Evolutionary conservation across 2,113 vertebrate species (phyloP), one percentile per base, ranked within the genome.

Genomic region (Gobiocypris rarus): DNA sequence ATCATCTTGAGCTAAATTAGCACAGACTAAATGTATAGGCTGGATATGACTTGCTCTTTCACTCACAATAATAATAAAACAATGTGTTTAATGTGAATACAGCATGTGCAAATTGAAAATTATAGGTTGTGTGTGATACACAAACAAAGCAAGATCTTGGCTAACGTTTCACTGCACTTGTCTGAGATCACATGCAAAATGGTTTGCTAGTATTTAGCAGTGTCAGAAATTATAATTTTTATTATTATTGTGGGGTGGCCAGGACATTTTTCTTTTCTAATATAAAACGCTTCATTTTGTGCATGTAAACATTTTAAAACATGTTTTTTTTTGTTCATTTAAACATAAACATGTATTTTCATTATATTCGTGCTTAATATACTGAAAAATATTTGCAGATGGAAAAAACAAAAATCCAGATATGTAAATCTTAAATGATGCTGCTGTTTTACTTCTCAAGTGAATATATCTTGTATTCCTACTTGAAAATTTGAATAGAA

Each of bases 31-130:
- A 80, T 13, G 24, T 24, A 59, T n/a, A 77, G 17, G 59, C 77
- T 45, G 43, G 24, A 24, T 50, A 67, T 80, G 26, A 61, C 58
- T 38, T 5, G 34, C 34, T 80, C 76, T 78, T 78, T 78, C 58
- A 28, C 24, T 79, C 76, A 79, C 24, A 50, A 65, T 48, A 31
- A 79, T 19, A 65, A 65, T 31, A n/a, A n/a, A 80, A 50, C 8
- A 80, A 17, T 31, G 15, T 48, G n/a, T n/a, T n/a, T n/a, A 38
- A 58, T 1, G 10, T 41, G 19, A 56, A 75, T 34, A 31, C 15
- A 54, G 24, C 1, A 10, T 17, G 8, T 24, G 43, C 11, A 17
- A 71, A 69, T 22, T 9, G 22, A 31, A 31, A 28, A 71, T 43
- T 43, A n/a, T 19, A 31, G 45, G 45, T 17, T 38, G 22, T 59